Conservation (phyloP, 92 coral and sea anemone genomes). For the Parazoanthus atlanticus region DNA sequence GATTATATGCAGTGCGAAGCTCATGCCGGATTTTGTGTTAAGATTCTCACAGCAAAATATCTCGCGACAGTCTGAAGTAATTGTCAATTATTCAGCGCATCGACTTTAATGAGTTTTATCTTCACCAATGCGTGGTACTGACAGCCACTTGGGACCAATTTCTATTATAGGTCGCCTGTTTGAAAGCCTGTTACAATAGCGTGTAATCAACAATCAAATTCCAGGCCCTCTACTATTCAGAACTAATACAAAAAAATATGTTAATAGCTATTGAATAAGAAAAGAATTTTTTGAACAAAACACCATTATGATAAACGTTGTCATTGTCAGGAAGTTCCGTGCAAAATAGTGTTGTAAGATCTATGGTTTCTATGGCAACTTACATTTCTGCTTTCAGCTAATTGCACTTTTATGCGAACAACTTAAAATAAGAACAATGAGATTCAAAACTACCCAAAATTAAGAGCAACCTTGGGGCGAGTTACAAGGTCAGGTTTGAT, state of each 20-base stretch:
- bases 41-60: neutral
- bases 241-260: neutral
- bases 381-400: neutral
- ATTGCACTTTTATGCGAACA: too few relatives aligned
- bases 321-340: neutral
- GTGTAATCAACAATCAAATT: slow-evolving; percentile 1
- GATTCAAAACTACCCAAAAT: too few relatives aligned
- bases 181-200: neutral
- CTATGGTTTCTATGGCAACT: neutral
- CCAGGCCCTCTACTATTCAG: slow-evolving; percentile 3
- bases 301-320: neutral
- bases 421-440: too few relatives aligned
- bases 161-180: neutral
- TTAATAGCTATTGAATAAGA: neutral
- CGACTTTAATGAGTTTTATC: neutral
- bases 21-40: neutral
- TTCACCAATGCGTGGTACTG: neutral
- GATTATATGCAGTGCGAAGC: slow-evolving; percentile 9
- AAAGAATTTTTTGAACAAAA: neutral
- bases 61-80: neutral
- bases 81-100: slow-evolving; percentile 24
- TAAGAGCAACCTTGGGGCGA: too few relatives aligned
- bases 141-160: slow-evolving; percentile 19
- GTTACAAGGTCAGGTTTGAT: too few relatives aligned
- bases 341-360: neutral